Evolutionary conservation across 2,888 invertebrate species (phyloP).

Genomic region (Oasisia sp.): DNA sequence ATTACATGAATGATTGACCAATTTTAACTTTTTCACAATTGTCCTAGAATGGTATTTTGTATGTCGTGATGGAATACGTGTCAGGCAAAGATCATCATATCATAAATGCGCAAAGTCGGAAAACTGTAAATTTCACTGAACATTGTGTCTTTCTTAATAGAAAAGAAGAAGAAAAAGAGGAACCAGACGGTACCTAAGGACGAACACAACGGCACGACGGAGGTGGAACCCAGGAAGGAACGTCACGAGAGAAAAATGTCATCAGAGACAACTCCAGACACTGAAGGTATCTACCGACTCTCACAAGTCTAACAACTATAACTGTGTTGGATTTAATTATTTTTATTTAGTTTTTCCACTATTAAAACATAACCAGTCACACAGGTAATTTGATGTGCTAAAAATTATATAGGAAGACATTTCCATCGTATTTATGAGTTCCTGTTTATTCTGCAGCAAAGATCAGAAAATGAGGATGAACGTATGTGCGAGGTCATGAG

Average conservation of each 20-base stretch:
- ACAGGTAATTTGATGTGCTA: no score
- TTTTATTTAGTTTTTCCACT: no score
- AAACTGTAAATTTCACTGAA: not conserved
- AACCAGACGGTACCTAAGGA: not conserved
- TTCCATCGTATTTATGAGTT: no score
- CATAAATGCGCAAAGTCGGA: not conserved
- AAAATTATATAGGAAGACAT: no score
- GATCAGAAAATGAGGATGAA: no score
- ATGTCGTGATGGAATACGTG: not conserved
- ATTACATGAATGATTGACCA: not conserved
- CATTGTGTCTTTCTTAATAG: not conserved
- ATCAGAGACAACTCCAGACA: not conserved
- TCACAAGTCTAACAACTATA: not conserved
- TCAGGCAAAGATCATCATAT: not conserved
- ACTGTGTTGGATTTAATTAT: no score
- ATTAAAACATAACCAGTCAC: no score
- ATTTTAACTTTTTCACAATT: not conserved
- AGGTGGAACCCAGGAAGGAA: not conserved
- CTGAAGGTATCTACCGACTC: not conserved
- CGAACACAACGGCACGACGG: not conserved
- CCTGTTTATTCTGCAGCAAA: no score
- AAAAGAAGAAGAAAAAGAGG: constrained; percentile 10
- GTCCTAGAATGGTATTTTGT: not conserved
- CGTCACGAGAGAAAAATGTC: not conserved
- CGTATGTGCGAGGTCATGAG: no score